phyloP scores from a whole-genome alignment of 2,888 invertebrate genomes.

The Poecilobothrus nobilitatus region DNA sequence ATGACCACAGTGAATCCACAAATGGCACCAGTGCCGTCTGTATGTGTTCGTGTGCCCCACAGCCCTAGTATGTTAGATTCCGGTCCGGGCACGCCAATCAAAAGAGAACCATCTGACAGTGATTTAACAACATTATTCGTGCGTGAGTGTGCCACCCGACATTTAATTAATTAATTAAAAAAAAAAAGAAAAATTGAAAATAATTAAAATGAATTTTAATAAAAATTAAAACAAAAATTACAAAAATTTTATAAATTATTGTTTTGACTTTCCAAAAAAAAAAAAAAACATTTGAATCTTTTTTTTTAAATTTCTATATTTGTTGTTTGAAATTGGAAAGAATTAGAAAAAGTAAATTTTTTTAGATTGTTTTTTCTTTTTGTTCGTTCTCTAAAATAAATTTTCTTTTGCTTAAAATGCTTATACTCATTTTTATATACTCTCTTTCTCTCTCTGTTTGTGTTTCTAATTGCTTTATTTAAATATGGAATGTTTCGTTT shows the following conservation, averaged over 20 bases:
- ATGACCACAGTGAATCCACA: constrained; percentile 32
- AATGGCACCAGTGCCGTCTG: constrained; percentile 43
- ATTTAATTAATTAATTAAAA: constrained; percentile 18
- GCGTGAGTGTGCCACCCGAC: constrained; percentile 42
- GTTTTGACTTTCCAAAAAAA: background rate
- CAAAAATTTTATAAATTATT: too few relatives aligned
- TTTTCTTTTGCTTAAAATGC: too few relatives aligned
- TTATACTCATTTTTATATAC: too few relatives aligned
- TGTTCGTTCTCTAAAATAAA: too few relatives aligned
- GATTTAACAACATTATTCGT: constrained; percentile 45
- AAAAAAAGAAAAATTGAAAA: constrained; percentile 7
- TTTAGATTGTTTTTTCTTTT: background rate
- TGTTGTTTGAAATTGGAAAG: background rate
- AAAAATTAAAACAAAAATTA: background rate
- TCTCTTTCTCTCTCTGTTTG: too few relatives aligned
- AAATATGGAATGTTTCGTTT: too few relatives aligned
- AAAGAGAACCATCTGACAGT: constrained; percentile 43
- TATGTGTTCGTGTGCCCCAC: constrained; percentile 45
- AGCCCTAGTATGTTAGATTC: constrained; percentile 40
- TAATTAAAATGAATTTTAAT: background rate
- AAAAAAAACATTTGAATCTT: background rate
- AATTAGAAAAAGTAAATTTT: background rate
- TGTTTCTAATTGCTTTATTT: too few relatives aligned
- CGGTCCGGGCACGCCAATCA: constrained; percentile 41
- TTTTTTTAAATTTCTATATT: background rate